Conservation (phyloP, 1,140 invertebrate genomes). For the Drosophila asahinai region DNA sequence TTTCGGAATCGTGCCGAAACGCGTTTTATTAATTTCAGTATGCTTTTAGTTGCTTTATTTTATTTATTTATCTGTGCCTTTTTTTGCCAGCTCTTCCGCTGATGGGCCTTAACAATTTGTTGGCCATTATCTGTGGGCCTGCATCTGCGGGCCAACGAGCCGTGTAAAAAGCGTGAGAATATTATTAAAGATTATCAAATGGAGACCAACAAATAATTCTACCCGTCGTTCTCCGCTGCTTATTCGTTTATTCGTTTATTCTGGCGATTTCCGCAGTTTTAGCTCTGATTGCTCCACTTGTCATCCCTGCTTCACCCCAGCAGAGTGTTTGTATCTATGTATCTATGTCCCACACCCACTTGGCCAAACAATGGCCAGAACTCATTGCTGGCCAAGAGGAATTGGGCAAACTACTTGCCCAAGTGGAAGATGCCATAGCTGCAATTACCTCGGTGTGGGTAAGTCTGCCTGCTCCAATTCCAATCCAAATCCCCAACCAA, state of each 20-base stretch:
- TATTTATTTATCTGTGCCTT: neutral
- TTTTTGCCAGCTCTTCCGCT: slow-evolving; percentile 43
- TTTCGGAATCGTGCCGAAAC: slow-evolving; percentile 48
- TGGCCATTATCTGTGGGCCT: slow-evolving; percentile 53
- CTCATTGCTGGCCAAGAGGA: slow-evolving; percentile 45
- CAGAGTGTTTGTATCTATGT: slow-evolving; percentile 3
- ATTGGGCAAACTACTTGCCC: slow-evolving; percentile 14
- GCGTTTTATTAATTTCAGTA: slow-evolving; percentile 45
- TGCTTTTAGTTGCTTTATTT: slow-evolving; percentile 43
- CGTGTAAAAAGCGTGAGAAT: slow-evolving; percentile 81
- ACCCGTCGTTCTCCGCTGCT: slow-evolving; percentile 31
- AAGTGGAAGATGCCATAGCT: slow-evolving; percentile 28
- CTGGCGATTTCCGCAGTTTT: slow-evolving; percentile 76
- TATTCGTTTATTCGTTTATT: slow-evolving; percentile 41
- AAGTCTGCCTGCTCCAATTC: slow-evolving; percentile 57
- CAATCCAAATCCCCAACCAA: slow-evolving; percentile 24
- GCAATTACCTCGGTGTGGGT: slow-evolving; percentile 53
- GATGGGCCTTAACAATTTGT: slow-evolving; percentile 55
- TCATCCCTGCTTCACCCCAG: slow-evolving; percentile 37
- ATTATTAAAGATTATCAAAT: slow-evolving; percentile 75
- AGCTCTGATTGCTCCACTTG: slow-evolving; percentile 71
- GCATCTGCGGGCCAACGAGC: slow-evolving; percentile 68
- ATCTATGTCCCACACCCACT: slow-evolving; percentile 44
- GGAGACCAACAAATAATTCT: slow-evolving; percentile 19
- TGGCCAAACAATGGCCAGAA: slow-evolving; percentile 64